Evolutionary conservation across 2,888 invertebrate genomes (phyloP), one percentile per base, ranked within the genome.

Genomic region (Girardia tigrina): DNA sequence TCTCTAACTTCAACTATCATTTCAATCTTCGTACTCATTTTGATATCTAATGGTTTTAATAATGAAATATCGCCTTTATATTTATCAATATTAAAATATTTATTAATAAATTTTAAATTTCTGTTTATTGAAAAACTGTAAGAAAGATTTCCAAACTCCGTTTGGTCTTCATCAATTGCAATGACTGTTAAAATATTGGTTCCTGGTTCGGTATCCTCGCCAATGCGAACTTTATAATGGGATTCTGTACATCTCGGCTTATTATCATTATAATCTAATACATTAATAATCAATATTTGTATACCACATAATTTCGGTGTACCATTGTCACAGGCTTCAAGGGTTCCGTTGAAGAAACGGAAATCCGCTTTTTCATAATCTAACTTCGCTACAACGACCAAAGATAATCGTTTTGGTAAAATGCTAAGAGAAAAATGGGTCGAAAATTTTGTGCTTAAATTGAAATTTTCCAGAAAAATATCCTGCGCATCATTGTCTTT

Each of bases 311-410:
- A 23, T 16, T 70, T 71, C 8, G 75, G 75, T 14, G 23, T 28
- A n/a, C 75, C 75, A 26, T 42, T 42, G 26, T 75, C 75, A 42
- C 75, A 75, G 16, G 56, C 75, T n/a, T 75, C 75, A 29, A 75
- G 56, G 16, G 72, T 74, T 36, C 36, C 75, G 20, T 73, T 75
- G 36, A 75, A 75, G 14, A 23, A 26, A 14, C n/a, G 56, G n/a
- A 2, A 56, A 56, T 28, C 74, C 8, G 1, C 8, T 26, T 75
- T 74, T 29, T 75, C 75, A 26, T 73, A 26, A 28, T 75, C 75
- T 1, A 75, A 29, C 12, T 29, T 36, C 4, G 28, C 20, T 4
- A 74, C 26, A 1, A 75, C 42, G 12, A 75, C 42, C 8, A 75
- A 73, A 74, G 75, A 28, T n/a, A 75, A 28, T 1, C 6, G 28